A percentile compares a stretch with the other conserved stretches of the same genome.
Evolutionary conservation across 2,113 vertebrate species (phyloP).

Genomic region (Ranitomeya imitator): DNA sequence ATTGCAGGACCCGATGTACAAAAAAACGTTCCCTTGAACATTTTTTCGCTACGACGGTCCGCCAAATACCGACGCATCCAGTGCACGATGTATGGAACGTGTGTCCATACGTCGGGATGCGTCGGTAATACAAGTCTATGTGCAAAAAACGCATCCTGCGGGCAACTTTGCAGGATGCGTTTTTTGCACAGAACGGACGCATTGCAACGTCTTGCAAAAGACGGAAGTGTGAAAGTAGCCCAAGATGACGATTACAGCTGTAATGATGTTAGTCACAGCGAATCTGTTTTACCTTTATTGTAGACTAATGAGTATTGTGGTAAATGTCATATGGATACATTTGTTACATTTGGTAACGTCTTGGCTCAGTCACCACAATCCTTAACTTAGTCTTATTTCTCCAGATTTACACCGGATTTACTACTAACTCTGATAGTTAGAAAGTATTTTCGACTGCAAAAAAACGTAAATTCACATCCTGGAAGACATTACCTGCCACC

Average conservation of each 20-base stretch:
- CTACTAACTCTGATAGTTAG: not conserved
- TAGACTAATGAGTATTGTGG: not conserved
- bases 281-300: not conserved
- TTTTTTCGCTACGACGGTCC: no score
- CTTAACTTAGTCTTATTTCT: not conserved
- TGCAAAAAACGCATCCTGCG: no score
- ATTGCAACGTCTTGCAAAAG: no score
- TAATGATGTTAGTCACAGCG: not conserved
- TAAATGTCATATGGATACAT: not conserved
- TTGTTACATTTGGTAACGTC: not conserved
- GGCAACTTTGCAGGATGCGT: no score
- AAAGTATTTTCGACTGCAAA: not conserved
- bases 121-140: no score
- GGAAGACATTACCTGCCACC: not conserved
- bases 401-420: not conserved
- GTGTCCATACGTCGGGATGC: no score
- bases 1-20: no score
- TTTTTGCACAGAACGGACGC: no score
- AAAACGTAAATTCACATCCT: not conserved
- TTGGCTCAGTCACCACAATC: not conserved
- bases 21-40: no score
- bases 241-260: not conserved
- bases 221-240: no score
- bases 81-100: no score
- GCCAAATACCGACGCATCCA: no score